phyloP scores from a whole-genome alignment of 1,140 invertebrate genomes.

The Araneus ventricosus region DNA sequence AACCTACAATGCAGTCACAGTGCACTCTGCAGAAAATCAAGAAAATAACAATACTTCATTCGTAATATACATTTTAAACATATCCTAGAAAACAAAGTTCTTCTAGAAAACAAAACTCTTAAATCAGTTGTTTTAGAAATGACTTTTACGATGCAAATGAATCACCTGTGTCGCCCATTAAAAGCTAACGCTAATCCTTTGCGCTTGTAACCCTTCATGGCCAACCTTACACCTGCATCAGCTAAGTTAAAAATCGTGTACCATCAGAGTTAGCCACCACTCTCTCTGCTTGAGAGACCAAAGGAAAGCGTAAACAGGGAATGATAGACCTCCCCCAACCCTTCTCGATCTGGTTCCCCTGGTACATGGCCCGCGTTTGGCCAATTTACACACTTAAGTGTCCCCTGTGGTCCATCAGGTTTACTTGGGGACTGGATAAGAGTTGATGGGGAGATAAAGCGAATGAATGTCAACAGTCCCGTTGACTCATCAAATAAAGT shows the following conservation, averaged over 20 bases:
- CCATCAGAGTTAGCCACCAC: not conserved
- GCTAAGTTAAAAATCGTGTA: conserved; percentile 45
- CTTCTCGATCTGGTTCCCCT: not conserved
- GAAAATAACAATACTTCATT: too few species aligned
- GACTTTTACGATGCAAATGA: not conserved
- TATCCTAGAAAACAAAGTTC: not conserved
- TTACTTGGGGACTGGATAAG: not conserved
- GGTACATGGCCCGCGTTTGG: not conserved
- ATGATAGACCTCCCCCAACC: not conserved
- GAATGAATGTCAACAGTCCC: conserved; percentile 21
- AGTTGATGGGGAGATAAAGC: not conserved
- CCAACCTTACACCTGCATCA: not conserved
- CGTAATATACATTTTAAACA: too few species aligned
- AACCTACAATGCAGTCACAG: too few species aligned
- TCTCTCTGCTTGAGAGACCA: not conserved
- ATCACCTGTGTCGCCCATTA: not conserved
- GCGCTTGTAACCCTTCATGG: not conserved
- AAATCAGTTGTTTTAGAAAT: not conserved
- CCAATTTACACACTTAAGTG: conserved; percentile 13
- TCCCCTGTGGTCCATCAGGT: conserved; percentile 22
- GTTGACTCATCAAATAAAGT: conserved; percentile 35
- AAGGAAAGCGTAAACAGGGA: not conserved
- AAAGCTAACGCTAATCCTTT: not conserved
- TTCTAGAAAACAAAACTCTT: not conserved
- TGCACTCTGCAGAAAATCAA: too few species aligned